Evolutionary conservation across 2,888 invertebrate species (phyloP), one percentile per base, ranked within the genome.

Genomic region (Arenicola marina): DNA sequence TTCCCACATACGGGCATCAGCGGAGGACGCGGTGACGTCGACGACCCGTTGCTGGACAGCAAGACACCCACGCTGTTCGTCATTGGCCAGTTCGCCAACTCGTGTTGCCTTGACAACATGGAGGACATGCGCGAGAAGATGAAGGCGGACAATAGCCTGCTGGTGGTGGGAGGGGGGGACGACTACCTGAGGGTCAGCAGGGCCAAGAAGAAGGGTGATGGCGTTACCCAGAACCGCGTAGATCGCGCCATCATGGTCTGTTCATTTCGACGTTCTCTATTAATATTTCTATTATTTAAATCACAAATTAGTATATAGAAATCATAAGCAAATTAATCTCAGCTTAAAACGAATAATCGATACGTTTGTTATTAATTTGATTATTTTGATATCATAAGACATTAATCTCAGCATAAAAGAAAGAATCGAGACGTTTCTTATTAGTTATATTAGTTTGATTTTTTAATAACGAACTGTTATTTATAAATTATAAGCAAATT

Each of bases 101-200:
- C 76, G 65, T 86, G 78, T 63, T 89, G 89, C 44, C 86, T 89
- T 56, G 91, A 92, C 76, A 91, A 91, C 79, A 86, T 93, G 48
- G 64, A 64, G 80, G 89, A 90, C 59, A 79, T 92, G 44, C 85
- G 92, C 2, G 90, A 90, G 75, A 87, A 88, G 67, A 89, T 93
- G 88, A 86, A 89, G 68, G 89, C 90, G 0, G 90, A 91, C 77
- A 90, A 91, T 2, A 89, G 90, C 56, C 82, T 92, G 38, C 86
- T 92, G 38, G 87, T 93, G 18, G 89, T 93, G 21, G 92, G 92
- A 28, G 89, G 90, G 43, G 91, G 91, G 0, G 92, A 92, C 82
- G 90, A 91, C 79, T 86, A 88, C 59, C 83, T 93, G 24, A 84
- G 91, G 45, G 87, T 93, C 65, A 87, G 87, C 4, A 89, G 89